Evolutionary conservation across 1,140 invertebrate species (phyloP).

Genomic region (Aphidius gifuensis): DNA sequence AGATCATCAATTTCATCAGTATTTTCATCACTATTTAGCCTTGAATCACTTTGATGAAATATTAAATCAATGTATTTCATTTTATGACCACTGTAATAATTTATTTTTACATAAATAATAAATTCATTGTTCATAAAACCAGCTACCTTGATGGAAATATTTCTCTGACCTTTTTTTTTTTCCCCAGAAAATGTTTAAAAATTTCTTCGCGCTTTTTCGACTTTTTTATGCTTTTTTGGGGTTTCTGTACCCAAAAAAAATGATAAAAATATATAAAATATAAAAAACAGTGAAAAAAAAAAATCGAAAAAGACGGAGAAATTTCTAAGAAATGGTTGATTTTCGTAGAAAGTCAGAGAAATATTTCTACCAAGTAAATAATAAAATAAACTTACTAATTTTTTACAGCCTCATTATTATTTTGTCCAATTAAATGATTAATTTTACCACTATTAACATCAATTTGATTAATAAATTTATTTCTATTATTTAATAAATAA

Average conservation of each 20-base stretch:
- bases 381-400: neutral
- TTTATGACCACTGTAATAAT: conserved; percentile 31
- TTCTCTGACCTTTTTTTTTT: too few relatives aligned
- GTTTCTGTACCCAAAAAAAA: neutral
- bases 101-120: too few relatives aligned
- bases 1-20: conserved; percentile 2
- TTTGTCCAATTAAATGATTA: conserved; percentile 63
- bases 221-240: too few relatives aligned
- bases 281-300: neutral
- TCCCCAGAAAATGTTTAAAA: too few relatives aligned
- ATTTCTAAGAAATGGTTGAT: neutral
- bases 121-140: too few relatives aligned
- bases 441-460: conserved; percentile 63
- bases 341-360: neutral
- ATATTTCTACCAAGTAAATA: neutral
- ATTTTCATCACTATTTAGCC: conserved; percentile 30
- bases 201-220: too few relatives aligned
- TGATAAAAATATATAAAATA: conserved; percentile 15
- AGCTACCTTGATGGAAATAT: too few relatives aligned
- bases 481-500: conserved; percentile 75
- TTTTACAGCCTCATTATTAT: conserved; percentile 52
- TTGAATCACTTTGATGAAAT: conserved; percentile 33
- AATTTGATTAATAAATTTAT: conserved; percentile 79
- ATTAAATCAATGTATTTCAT: conserved; percentile 54
- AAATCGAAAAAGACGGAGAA: neutral